Evolutionary conservation across 2,797 vertebrate genomes (phyloP), one percentile per base, ranked within the genome.

Genomic region (Peromyscus aztecus): DNA sequence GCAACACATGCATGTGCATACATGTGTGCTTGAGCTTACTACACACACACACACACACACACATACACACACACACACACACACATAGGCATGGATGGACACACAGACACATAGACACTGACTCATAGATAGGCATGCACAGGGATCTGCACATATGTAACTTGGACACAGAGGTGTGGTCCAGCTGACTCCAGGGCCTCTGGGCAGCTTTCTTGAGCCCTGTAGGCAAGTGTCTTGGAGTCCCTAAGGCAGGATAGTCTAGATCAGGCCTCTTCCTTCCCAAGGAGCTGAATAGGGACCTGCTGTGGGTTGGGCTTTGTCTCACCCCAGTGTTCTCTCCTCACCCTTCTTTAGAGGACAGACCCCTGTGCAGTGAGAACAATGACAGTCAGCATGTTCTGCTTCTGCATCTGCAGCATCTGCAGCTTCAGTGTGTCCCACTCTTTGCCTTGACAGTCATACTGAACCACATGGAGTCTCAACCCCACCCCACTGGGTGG

Each of bases 361-460:
- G 2, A 21, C 31, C 82, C 21, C 0, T 5, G 3, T 4, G 57
- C 24, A 4, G 46, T 17, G 7, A 43, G 69, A 49, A 16, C 4
- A 16, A 27, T 0, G 23, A 29, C 43, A n/a, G 3, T 6, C 34
- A 13, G 6, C 9, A 6, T 34, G 19, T 13, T 49, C 49, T 49
- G 49, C 49, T 49, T 49, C 49, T 49, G 49, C 49, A 49, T 49
- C 49, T 49, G 49, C 49, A 49, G 49, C 49, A 49, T 34, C 5
- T 46, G 29, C 76, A 71, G 24, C 67, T 61, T 67, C n/a, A 2
- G 0, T 21, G 16, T 2, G 31, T 65, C 24, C 0, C 1, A 19
- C 4, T 71, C 43, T 61, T 46, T 59, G 87, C 76, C 57, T 52
- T 59, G 4, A 16, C 52, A 0, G 65, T 55, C 21, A 40, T 9